phyloP scores from a whole-genome alignment of 2,888 invertebrate genomes.

The Drosophila peninsularis region DNA sequence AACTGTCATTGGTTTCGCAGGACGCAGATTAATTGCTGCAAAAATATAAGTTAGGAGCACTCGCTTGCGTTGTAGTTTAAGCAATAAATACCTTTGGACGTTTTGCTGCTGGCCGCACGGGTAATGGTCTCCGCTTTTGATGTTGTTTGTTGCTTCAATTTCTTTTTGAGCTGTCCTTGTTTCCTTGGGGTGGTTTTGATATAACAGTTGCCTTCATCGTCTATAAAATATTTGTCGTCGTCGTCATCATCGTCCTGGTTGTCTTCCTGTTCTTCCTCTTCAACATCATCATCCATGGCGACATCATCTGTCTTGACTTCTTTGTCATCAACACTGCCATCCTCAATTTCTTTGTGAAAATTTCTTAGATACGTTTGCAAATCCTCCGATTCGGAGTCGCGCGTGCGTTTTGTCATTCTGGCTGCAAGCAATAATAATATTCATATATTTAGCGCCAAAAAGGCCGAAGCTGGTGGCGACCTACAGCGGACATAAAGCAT shows the following conservation, averaged over 20 bases:
- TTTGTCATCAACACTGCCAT: constrained; percentile 76
- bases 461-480: constrained; percentile 57
- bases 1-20: constrained; percentile 46
- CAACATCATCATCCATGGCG: constrained; percentile 81
- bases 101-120: constrained; percentile 22
- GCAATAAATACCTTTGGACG: constrained; percentile 42
- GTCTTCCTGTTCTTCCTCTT: constrained; percentile 69
- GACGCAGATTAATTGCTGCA: constrained; percentile 60
- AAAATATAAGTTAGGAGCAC: not conserved
- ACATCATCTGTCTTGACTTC: constrained; percentile 54
- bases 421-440: constrained; percentile 13
- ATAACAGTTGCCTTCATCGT: constrained; percentile 91
- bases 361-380: constrained; percentile 92
- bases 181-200: constrained; percentile 89
- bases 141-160: constrained; percentile 32
- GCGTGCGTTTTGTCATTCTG: constrained; percentile 53
- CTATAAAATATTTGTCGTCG: constrained; percentile 91
- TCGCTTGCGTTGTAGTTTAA: not conserved
- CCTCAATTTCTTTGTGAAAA: constrained; percentile 92
- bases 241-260: constrained; percentile 82
- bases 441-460: constrained; percentile 46
- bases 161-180: constrained; percentile 47
- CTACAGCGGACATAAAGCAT: constrained; percentile 61
- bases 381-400: constrained; percentile 77
- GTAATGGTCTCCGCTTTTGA: constrained; percentile 5